phyloP scores from a whole-genome alignment of 2,113 vertebrate species.

The Alaudala cheleensis region DNA sequence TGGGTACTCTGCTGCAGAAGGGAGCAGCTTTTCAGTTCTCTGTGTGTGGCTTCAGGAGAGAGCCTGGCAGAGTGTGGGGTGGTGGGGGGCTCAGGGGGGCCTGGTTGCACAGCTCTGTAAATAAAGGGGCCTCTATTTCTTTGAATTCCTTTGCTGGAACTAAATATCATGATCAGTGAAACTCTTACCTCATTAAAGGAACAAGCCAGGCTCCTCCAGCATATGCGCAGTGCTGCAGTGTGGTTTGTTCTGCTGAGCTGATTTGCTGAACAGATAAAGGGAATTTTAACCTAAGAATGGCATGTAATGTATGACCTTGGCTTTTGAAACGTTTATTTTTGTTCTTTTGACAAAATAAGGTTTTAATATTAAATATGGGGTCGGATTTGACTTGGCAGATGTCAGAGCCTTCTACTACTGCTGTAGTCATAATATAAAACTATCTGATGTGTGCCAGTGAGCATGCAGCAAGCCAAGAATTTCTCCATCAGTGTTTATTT shows the following conservation, averaged over 20 bases:
- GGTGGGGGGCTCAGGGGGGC: neutral
- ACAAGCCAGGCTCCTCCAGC: neutral
- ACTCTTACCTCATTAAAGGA: slow-evolving; percentile 58
- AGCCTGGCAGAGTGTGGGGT: neutral
- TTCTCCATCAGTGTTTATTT: slow-evolving; percentile 8
- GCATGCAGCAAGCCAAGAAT: slow-evolving; percentile 27
- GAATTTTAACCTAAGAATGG: slow-evolving; percentile 35
- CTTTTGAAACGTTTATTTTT: slow-evolving; percentile 50
- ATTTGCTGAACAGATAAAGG: slow-evolving; percentile 37
- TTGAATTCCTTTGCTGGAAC: slow-evolving; percentile 55
- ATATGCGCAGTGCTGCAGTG: neutral
- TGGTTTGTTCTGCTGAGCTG: slow-evolving; percentile 11
- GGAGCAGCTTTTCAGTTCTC: slow-evolving; percentile 54
- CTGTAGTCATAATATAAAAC: slow-evolving; percentile 47
- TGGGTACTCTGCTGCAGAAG: slow-evolving; percentile 9
- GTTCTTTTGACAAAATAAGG: slow-evolving; percentile 24
- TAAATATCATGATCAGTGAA: slow-evolving; percentile 53
- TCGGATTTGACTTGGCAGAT: slow-evolving; percentile 57
- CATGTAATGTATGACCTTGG: slow-evolving; percentile 9
- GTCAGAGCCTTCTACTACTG: slow-evolving; percentile 21
- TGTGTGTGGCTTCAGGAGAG: slow-evolving; percentile 59
- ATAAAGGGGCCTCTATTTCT: slow-evolving; percentile 64
- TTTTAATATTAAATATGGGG: slow-evolving; percentile 47
- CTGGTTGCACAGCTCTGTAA: neutral
- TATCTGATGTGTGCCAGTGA: slow-evolving; percentile 24